These are phyloP conservation scores for Erpetoichthys calabaricus DNA, from an alignment of 2,797 vertebrate genomes.

Conservation along the genomic window DNA sequence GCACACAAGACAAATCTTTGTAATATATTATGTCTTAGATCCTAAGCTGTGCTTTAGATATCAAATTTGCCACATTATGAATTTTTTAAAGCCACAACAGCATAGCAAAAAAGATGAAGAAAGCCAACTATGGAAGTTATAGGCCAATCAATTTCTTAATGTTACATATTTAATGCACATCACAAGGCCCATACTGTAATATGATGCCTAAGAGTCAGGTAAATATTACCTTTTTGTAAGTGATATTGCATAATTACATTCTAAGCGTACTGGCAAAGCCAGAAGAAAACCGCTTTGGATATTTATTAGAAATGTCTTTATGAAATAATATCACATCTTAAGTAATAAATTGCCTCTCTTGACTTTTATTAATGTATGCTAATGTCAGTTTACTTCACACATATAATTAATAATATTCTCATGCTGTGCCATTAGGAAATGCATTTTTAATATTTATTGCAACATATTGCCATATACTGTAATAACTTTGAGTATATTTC, in stretches of 20 bases:
- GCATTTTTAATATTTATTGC: too few species aligned
- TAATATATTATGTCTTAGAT: conserved; percentile 14
- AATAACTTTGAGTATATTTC: too few species aligned
- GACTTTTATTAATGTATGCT: too few species aligned
- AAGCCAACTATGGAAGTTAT: conserved; percentile 23
- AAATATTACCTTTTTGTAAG: conserved; percentile 30
- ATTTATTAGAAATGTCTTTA: too few species aligned
- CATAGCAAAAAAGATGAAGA: conserved; percentile 15
- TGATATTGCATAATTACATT: conserved; percentile 26
- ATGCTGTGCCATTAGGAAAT: too few species aligned
- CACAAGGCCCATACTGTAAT: conserved; percentile 24
- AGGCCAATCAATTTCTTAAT: too few species aligned
- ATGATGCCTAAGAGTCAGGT: conserved; percentile 22
- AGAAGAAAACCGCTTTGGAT: neutral
- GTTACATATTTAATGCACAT: conserved; percentile 29
- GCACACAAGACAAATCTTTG: neutral
- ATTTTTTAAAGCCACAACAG: conserved; percentile 29
- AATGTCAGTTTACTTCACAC: too few species aligned
- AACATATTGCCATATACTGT: too few species aligned
- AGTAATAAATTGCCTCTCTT: too few species aligned
- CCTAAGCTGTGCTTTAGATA: conserved; percentile 27
- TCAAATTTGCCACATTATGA: conserved; percentile 5
- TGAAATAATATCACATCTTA: too few species aligned
- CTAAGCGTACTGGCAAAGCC: conserved; percentile 14
- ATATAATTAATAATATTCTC: too few species aligned